Conservation (phyloP, 1,140 invertebrate genomes). For the Drosophila leontia region DNA sequence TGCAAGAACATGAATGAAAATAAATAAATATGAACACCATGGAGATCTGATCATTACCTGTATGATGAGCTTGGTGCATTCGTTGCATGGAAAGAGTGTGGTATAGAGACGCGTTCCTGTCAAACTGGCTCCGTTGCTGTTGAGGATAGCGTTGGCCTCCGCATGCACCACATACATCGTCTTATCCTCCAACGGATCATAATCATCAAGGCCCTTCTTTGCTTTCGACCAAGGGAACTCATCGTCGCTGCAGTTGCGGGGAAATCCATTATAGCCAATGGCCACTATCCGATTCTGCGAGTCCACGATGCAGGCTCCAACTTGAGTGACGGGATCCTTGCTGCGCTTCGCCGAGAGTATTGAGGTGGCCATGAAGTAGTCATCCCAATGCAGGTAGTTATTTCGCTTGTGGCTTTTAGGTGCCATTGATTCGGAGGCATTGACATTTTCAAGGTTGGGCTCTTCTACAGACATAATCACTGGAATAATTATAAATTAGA, state of each 20-base stretch:
- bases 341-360: conserved; percentile 93
- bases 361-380: conserved; percentile 96
- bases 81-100: conserved; percentile 96
- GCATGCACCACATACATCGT: conserved; percentile 98
- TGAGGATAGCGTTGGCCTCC: conserved; percentile 98
- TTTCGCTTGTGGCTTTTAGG: conserved; percentile 42
- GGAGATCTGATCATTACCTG: conserved; percentile 77
- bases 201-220: neutral
- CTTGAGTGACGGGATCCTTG: conserved; percentile 97
- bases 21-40: neutral
- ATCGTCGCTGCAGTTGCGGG: conserved; percentile 94
- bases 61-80: conserved; percentile 98
- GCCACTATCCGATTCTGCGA: conserved; percentile 95
- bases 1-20: conserved; percentile 77
- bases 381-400: conserved; percentile 88
- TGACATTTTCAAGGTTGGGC: neutral
- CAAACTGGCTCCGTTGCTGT: conserved; percentile 93
- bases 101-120: conserved; percentile 94
- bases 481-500: neutral
- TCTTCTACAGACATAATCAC: conserved; percentile 38
- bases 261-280: conserved; percentile 98
- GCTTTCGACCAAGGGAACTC: conserved; percentile 94
- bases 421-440: neutral
- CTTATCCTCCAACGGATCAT: conserved; percentile 90
- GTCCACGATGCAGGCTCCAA: conserved; percentile 97